Conservation (phyloP, 2,113 vertebrate species). For the Pollachius pollachius region DNA sequence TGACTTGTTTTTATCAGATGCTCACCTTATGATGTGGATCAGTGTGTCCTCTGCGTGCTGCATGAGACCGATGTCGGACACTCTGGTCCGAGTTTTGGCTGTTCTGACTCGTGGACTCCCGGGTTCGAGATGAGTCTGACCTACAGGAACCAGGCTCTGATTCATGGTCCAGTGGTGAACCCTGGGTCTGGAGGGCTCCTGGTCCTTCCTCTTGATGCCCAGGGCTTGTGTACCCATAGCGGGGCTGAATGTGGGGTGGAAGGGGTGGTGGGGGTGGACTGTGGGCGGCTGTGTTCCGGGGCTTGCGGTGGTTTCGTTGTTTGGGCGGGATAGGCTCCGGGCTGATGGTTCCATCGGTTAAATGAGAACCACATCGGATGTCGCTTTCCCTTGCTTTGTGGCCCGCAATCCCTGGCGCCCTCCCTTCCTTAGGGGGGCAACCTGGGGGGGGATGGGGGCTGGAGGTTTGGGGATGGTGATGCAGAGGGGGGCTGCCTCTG, state of each 20-base stretch:
- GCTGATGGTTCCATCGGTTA: slow-evolving; percentile 62
- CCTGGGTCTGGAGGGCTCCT: slow-evolving; percentile 17
- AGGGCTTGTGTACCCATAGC: slow-evolving; percentile 14
- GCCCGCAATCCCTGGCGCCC: slow-evolving; percentile 19
- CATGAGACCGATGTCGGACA: slow-evolving; percentile 32
- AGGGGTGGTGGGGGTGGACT: slow-evolving; percentile 2
- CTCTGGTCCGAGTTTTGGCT: slow-evolving; percentile 57
- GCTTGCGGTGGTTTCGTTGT: slow-evolving; percentile 36
- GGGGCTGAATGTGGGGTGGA: slow-evolving; percentile 16
- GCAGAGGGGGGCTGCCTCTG: slow-evolving; percentile 41
- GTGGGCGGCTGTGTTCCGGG: slow-evolving; percentile 12
- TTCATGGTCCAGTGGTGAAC: slow-evolving; percentile 27
- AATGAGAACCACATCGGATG: slow-evolving; percentile 27
- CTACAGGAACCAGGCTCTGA: slow-evolving; percentile 65
- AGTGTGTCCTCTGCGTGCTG: slow-evolving; percentile 18
- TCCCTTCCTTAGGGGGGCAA: slow-evolving; percentile 35
- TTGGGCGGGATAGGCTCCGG: slow-evolving; percentile 56
- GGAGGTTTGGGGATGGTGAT: slow-evolving; percentile 3
- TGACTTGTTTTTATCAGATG: not conserved
- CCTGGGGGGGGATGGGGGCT: slow-evolving; percentile 11
- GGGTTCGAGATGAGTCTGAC: slow-evolving; percentile 55
- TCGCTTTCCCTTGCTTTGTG: slow-evolving; percentile 38
- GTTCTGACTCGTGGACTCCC: slow-evolving; percentile 44
- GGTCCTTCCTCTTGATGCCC: slow-evolving; percentile 5
- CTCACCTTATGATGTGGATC: slow-evolving; percentile 57